Conservation (phyloP, 2,113 vertebrate species). For the Proterorhinus semilunaris region DNA sequence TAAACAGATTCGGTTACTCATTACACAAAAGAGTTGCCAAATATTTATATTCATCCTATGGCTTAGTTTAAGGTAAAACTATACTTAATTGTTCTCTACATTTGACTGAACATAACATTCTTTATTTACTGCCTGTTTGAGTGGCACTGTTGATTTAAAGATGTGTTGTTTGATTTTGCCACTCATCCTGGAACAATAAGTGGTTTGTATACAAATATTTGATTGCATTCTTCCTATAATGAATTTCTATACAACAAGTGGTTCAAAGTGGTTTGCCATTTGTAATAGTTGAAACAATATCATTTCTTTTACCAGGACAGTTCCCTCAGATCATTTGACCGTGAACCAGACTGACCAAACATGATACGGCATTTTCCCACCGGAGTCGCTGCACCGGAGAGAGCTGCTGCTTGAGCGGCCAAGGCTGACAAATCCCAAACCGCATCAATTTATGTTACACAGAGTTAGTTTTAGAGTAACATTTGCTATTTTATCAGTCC, state of each 20-base stretch:
- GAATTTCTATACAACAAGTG: too few species aligned
- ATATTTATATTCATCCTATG: too few species aligned
- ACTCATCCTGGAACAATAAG: too few species aligned
- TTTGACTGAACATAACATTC: too few species aligned
- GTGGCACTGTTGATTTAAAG: not conserved
- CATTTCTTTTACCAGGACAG: not conserved
- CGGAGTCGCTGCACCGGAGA: not conserved
- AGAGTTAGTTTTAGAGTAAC: not conserved
- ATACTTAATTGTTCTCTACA: too few species aligned
- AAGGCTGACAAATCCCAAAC: constrained; percentile 1
- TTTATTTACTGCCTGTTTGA: too few species aligned
- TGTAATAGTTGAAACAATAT: not conserved
- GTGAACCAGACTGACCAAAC: constrained; percentile 9
- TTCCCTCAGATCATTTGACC: not conserved
- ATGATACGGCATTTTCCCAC: constrained; percentile 10
- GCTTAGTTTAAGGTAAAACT: too few species aligned
- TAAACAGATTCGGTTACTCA: too few species aligned
- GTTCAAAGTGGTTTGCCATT: not conserved
- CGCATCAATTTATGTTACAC: not conserved
- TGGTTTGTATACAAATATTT: too few species aligned
- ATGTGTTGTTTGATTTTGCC: not conserved
- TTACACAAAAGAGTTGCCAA: too few species aligned
- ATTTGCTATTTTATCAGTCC: not conserved
- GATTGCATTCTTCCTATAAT: too few species aligned
- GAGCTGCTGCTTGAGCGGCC: constrained; percentile 8